Percentiles rank a stretch among this genome's conserved stretches.
phyloP scores from a whole-genome alignment of 2,888 invertebrate species.

The Ypsolopha scabrella region DNA sequence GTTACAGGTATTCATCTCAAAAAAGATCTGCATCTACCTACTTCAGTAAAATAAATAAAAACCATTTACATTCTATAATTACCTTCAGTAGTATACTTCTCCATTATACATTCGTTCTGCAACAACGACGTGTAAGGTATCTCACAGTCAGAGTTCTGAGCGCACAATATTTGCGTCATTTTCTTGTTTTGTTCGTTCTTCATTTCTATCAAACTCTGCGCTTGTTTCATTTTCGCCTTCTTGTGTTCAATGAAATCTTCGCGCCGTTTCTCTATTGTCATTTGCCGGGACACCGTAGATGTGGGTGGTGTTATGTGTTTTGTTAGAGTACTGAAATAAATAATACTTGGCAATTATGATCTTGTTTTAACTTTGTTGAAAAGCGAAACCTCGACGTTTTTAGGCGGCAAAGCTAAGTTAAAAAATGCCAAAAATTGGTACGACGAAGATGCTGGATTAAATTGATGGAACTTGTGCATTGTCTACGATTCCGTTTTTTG shows the following conservation, averaged over 20 bases:
- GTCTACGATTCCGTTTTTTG: too few species aligned
- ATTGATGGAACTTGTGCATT: too few species aligned
- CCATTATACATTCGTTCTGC: conserved; percentile 46
- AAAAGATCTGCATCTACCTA: too few species aligned
- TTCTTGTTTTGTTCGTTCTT: conserved; percentile 46
- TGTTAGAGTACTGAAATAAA: conserved; percentile 72
- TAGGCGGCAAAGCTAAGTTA: too few species aligned
- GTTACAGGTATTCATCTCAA: too few species aligned
- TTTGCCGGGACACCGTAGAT: conserved; percentile 40
- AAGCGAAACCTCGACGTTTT: too few species aligned
- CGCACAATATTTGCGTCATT: conserved; percentile 32
- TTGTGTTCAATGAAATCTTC: conserved; percentile 52
- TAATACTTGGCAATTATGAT: too few species aligned
- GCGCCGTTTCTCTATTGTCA: conserved; percentile 39
- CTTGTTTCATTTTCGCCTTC: conserved; percentile 50
- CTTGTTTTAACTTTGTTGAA: too few species aligned
- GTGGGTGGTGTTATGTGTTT: conserved; percentile 77
- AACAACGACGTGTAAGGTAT: conserved; percentile 53
- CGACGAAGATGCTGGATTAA: too few species aligned
- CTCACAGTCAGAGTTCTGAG: conserved; percentile 55
- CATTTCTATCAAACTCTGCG: conserved; percentile 41
- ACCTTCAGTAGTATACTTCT: conserved; percentile 53
- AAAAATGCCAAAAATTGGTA: too few species aligned
- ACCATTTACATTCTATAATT: too few species aligned
- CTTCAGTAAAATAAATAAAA: too few species aligned